Conservation (phyloP, 30 jellyfish, hydroid and myxozoan species). For the Rhopilema esculentum region DNA sequence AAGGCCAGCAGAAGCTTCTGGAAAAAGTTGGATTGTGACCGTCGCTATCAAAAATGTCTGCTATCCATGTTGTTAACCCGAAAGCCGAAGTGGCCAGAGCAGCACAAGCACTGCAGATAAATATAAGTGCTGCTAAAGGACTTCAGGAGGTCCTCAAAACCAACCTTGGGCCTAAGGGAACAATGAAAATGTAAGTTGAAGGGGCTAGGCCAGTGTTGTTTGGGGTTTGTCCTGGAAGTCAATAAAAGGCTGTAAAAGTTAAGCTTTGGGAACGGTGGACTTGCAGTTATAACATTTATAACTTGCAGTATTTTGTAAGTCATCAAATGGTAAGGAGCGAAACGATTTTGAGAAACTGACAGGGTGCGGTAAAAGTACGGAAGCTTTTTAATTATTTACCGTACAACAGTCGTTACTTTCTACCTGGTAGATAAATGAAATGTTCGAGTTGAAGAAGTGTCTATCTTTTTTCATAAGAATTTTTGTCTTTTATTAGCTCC, state of each 20-base stretch:
- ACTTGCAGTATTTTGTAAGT: too few species aligned
- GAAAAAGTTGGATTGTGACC: background rate
- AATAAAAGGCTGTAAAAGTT: background rate
- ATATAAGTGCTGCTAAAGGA: constrained; percentile 99
- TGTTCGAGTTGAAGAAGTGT: too few species aligned
- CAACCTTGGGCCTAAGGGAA: constrained; percentile 99
- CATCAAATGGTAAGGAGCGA: too few species aligned
- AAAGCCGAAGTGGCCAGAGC: constrained; percentile 99
- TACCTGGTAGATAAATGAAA: too few species aligned
- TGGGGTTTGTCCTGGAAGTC: background rate
- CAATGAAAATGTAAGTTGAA: constrained; percentile 95
- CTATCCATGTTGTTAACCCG: constrained; percentile 92
- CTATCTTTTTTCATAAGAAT: too few species aligned
- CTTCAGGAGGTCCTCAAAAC: constrained; percentile 98
- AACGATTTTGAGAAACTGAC: too few species aligned
- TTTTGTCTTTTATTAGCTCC: too few species aligned
- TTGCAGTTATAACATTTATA: too few species aligned
- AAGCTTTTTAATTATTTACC: too few species aligned
- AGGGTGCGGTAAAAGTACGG: too few species aligned
- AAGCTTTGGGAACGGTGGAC: too few species aligned
- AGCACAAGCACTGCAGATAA: constrained; percentile 95
- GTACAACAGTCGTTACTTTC: too few species aligned
- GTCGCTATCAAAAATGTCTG: constrained; percentile 69
- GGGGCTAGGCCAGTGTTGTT: constrained; percentile 14
- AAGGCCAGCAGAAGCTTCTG: constrained; percentile 57